phyloP scores from a whole-genome alignment of 2,888 invertebrate species.

The Drosophila algonquin region DNA sequence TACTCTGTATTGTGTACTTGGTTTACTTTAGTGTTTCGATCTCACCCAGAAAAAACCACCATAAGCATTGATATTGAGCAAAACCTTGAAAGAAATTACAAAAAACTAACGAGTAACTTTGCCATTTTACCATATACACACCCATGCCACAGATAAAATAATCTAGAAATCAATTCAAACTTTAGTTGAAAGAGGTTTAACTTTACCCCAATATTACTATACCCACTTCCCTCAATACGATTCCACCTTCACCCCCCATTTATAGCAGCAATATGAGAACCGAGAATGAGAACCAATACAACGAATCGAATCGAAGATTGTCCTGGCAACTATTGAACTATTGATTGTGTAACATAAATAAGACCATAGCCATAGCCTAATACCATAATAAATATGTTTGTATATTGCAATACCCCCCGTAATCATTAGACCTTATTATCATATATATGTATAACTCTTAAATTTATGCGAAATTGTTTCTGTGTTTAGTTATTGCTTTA shows the following conservation, averaged over 20 bases:
- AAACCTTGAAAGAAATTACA: conserved; percentile 30
- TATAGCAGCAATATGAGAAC: conserved; percentile 29
- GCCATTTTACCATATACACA: neutral
- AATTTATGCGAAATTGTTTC: conserved; percentile 26
- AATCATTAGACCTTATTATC: conserved; percentile 36
- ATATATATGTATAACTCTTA: conserved; percentile 19
- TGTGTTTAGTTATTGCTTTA: conserved; percentile 54
- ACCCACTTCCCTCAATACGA: conserved; percentile 5
- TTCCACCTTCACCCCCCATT: conserved; percentile 12
- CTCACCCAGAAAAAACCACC: conserved; percentile 50
- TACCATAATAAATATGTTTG: conserved; percentile 28
- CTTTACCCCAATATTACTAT: conserved; percentile 29
- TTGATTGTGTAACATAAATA: conserved; percentile 46
- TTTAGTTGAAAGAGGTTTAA: conserved; percentile 27
- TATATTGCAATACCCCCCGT: conserved; percentile 38
- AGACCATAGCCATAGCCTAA: conserved; percentile 33
- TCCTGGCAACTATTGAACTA: conserved; percentile 40
- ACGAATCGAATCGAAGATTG: conserved; percentile 9
- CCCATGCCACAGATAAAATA: conserved; percentile 7
- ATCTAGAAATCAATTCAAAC: conserved; percentile 31
- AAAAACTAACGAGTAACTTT: conserved; percentile 32
- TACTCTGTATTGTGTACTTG: conserved; percentile 68
- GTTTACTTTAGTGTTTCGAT: conserved; percentile 64
- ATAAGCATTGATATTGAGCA: conserved; percentile 33
- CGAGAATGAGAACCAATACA: neutral